Percentiles rank a stretch among this genome's conserved stretches.
These are phyloP conservation scores for Onychorhynchus coronatus DNA, from an alignment of 2,113 vertebrate species.

Conservation along the genomic window DNA sequence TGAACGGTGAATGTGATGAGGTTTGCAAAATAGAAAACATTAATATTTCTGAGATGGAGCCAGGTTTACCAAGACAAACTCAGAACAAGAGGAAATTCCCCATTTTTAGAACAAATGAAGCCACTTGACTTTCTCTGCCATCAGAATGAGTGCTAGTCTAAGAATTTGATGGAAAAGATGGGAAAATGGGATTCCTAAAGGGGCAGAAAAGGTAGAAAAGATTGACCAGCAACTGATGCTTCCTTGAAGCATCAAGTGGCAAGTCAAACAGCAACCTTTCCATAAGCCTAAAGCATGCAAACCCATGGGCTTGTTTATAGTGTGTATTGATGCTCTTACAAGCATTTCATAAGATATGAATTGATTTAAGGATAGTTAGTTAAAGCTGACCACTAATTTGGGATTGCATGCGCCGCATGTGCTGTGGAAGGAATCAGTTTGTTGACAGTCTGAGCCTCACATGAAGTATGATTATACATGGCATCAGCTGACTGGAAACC, in stretches of 20 bases:
- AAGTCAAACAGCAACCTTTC: neutral
- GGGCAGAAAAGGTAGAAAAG: neutral
- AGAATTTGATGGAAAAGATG: neutral
- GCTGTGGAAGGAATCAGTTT: neutral
- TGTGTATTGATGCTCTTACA: neutral
- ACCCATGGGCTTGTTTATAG: neutral
- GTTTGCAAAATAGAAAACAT: neutral
- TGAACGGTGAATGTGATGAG: neutral
- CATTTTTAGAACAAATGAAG: slow-evolving; percentile 19
- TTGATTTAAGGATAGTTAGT: neutral
- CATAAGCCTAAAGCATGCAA: neutral
- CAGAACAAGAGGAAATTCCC: neutral
- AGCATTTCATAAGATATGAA: neutral
- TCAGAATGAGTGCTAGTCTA: neutral
- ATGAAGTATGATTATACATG: neutral
- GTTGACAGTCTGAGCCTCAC: neutral
- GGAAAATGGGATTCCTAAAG: neutral
- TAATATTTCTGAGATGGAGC: neutral
- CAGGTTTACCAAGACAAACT: neutral
- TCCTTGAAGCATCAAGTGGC: neutral
- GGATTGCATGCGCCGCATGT: neutral
- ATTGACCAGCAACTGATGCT: neutral
- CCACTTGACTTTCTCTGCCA: neutral
- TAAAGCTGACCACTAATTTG: neutral
- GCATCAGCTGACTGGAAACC: slow-evolving; percentile 40